Evolutionary conservation across 2,888 invertebrate species (phyloP), one percentile per base, ranked within the genome.

Genomic region (Epinotia ramella): DNA sequence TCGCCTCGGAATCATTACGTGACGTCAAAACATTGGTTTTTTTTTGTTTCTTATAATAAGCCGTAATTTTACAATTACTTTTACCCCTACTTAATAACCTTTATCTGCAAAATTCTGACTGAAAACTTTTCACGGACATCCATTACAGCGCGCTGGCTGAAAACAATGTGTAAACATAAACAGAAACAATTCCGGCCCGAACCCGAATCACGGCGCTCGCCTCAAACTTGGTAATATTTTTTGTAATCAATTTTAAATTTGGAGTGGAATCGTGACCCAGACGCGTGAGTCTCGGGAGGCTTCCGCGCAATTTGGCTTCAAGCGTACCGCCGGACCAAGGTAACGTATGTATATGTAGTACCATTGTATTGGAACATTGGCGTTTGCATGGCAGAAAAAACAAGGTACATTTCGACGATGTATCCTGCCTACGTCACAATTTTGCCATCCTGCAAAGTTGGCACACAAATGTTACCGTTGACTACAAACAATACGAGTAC

Each of bases 191-290:
- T 40, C n/a, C 64, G 49, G 44, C 44, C 70, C 13, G 70, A 75
- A 75, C 75, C 75, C 75, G 60, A 70, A 75, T 72, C 72, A 76
- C 72, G 66, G 63, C 63, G 67, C 63, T 13, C 62, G 63, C 44
- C 67, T 72, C 66, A 72, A 76, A 76, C 72, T 76, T 76, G 62
- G 66, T 76, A 76, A 71, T 71, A 62, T 87, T 89, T 90, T 91
- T 90, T 82, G 86, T 90, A 91, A 91, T 91, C 90, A 91, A 91
- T 91, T 90, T 92, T 89, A 89, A 86, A 91, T 92, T 92, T 91
- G 89, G 88, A 89, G 87, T 89, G 87, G 83, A 89, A 85, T 92
- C 91, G 91, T 91, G 93, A 93, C 89, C 86, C 81, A 84, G 83
- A 82, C 87, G 87, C 88, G 87, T 88, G 88, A 88, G 85, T 80